Evolutionary conservation across 2,888 invertebrate genomes (phyloP), one percentile per base, ranked within the genome.

Genomic region (Laothoe populi): DNA sequence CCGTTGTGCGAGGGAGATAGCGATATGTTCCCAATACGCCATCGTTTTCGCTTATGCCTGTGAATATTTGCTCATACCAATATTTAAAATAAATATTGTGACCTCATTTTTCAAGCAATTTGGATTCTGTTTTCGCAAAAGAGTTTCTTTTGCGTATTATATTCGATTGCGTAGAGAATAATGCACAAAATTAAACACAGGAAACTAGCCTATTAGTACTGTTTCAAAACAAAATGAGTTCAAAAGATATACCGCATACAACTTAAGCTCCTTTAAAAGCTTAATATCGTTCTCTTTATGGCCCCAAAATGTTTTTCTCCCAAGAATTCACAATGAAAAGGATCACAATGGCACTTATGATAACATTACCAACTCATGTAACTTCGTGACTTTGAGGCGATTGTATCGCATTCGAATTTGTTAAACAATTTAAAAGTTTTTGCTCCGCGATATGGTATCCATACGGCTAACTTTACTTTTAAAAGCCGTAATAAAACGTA

Each of bases 351-450:
- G 4, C 19, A 53, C 21, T 53, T 46, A 46, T 24, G 31, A 53
- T 53, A 53, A 16, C 49, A 53, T 53, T 53, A 31, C 10, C 19
- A 53, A 53, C 35, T 53, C 31, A 53, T 8, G 44, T 19, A 19
- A 53, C 53, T 53, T 53, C 11, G 8, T 3, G 2, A 35, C 10
- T 49, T 49, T 53, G 35, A 53, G 11, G 4, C 53, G 31, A 21
- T 16, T 35, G 35, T 31, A 19, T 35, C 35, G 35, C 19, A 53
- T 19, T 19, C 19, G 31, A 31, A 35, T 35, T 53, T 53, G 53
- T 53, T 19, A 35, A 61, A 64, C 64, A 67, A 67, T 70, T 64
- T 61, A 31, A 53, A 53, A 44, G 35, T 31, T 53, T 35, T 35
- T 21, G 35, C 49, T 16, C 7, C 21, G 11, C 16, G 31, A 53